Base-by-base conservation (phyloP, 2,888 invertebrate species). In the Diplolepis rosae region DNA sequence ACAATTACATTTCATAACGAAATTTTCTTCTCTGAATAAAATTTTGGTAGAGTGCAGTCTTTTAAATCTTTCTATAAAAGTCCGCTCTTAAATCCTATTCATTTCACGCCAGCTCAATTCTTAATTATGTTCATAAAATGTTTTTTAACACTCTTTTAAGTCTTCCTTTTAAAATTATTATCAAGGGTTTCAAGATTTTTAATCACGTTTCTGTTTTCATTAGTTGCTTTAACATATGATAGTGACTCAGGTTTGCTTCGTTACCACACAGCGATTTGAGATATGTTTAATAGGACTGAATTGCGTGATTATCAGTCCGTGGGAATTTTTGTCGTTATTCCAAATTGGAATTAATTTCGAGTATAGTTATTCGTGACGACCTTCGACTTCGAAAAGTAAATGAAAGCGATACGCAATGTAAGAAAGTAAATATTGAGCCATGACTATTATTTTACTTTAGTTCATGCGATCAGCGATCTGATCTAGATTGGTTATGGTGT, bases 291-390 rank as follows among this genome's bases (percentile, higher is more conserved):
- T 68, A 15, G 56, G 15, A 56, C 45, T 71, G 61, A 39, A 68
- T 71, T 50, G 61, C 30, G 50, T 32, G 22, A 45, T 32, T 51
- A 50, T 35, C 50, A 54, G 50, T 50, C 65, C 77, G 77, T 77
- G 77, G 69, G 77, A 77, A 72, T 75, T 68, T 73, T 77, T 68
- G 70, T 75, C 73, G 65, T 77, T 75, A 39, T 7, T 6, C 35
- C 35, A 22, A 65, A 45, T 65, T 52, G 28, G n/a, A 30, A 54
- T 30, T 54, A 28, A 54, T 28, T 28, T 54, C 5, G 6, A 54
- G 7, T 28, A 54, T 54, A 54, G 52, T 54, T 54, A 54, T 50
- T 22, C 50, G 32, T 15, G 15, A 9, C 54, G 32, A 54, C 54
- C 30, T 54, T 54, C 54, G 30, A 9, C 52, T 28, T 28, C 28